Conservation (phyloP, 2,113 vertebrate species). For the Istiophorus platypterus region DNA sequence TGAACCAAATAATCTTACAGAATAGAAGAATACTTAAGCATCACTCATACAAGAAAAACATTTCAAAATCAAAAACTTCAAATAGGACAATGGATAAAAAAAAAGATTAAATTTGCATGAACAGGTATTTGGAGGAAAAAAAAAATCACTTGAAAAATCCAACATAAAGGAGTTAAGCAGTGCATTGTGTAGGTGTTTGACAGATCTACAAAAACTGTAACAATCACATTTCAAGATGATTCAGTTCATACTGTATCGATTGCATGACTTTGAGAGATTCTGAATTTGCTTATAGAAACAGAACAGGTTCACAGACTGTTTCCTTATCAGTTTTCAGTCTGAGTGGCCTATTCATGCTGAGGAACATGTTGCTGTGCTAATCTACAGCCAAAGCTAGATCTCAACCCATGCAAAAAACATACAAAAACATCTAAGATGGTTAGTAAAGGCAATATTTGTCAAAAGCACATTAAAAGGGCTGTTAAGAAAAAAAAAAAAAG, state of each 20-base stretch:
- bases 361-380: background rate
- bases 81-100: slow-evolving; percentile 1
- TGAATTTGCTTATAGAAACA: background rate
- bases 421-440: background rate
- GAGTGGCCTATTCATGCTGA: background rate
- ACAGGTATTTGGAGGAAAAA: background rate
- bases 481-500: background rate
- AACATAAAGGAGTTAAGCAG: too few relatives aligned
- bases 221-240: background rate
- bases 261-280: background rate
- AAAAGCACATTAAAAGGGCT: background rate
- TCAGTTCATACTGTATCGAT: background rate
- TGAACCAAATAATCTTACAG: background rate
- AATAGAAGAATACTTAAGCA: background rate
- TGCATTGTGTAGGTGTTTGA: slow-evolving; percentile 76
- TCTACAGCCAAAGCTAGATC: background rate
- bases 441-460: slow-evolving; percentile 11
- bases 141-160: too few relatives aligned
- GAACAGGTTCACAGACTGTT: background rate
- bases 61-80: too few relatives aligned
- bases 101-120: background rate
- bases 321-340: background rate
- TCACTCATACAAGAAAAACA: too few relatives aligned
- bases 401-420: background rate
- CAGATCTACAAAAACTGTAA: slow-evolving; percentile 62